Evolutionary conservation across 2,113 vertebrate genomes (phyloP), one percentile per base, ranked within the genome.

Genomic region (Marmota flaviventris): DNA sequence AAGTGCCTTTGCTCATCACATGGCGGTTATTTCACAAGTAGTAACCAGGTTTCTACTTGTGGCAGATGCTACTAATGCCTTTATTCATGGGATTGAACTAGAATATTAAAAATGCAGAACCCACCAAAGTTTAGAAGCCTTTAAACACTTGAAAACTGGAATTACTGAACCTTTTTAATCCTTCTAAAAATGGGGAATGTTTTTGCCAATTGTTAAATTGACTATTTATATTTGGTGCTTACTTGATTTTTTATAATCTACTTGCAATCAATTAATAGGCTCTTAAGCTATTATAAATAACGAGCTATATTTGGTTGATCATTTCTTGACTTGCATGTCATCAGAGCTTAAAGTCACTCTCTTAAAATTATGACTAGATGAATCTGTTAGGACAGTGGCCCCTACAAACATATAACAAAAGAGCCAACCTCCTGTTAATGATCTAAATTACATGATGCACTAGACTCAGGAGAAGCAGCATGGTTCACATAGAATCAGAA

Each of bases 261-360:
- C 48, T 98, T 96, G 42, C 10, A 85, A 37, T 95, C 89, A 98
- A 88, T 85, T 78, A 86, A 94, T 95, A 96, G 94, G 89, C 34
- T 32, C 84, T 94, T 69, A 72, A 96, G 86, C 92, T 95, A 96
- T 96, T 93, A 77, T 97, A 97, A 98, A 88, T 96, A 98, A 97
- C 91, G 85, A 93, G 67, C 76, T 95, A 51, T 95, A 5, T 97
- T 98, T 95, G 42, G 39, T 94, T 92, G 89, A 86, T 94, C 65
- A 84, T 96, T 97, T 98, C 93, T 97, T 97, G 93, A 63, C 96
- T 97, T 95, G 83, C 81, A 82, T 95, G 79, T 97, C 98, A 98
- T 94, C 63, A 42, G 25, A 76, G 4, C 63, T 92, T 63, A 63
- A 32, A 98, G 95, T 98, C 97, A 94, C 79, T 97, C 14, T 97